Evolutionary conservation across 2,888 invertebrate species (phyloP), one percentile per base, ranked within the genome.

Genomic region (Anthophora plumipes): DNA sequence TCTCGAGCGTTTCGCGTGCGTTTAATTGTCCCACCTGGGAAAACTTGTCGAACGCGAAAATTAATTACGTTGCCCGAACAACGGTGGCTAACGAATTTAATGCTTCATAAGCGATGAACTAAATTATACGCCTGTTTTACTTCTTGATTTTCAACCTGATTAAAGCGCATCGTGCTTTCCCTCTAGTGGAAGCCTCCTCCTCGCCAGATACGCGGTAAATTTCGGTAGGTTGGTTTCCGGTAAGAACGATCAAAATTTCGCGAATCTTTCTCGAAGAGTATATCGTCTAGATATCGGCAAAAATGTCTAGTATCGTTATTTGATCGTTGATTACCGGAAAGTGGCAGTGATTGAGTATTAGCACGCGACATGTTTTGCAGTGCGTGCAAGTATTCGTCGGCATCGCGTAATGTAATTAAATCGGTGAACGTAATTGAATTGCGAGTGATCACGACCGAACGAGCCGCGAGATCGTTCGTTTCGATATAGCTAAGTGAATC

Each of bases 71-170:
- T 82, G 69, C 73, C 70, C 14, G 1, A 64, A 75, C 52, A 79
- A 84, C 82, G 52, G 9, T 8, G 54, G 31, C 59, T 54, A 64
- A 76, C 77, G 64, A 74, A 78, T 81, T 81, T 73, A 60, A 43
- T 64, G 68, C 61, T 72, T 50, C 68, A 61, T 82, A 71, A 74
- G 43, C 74, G 75, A 66, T 14, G 48, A 77, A 68, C 63, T 71
- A 63, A 80, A 85, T 82, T 83, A 82, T 75, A 69, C 57, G 77
- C 50, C 54, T 70, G 75, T 82, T 79, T 82, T 78, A 74, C 77
- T 84, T 82, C 41, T 60, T 72, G 66, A 84, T 77, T 80, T 85
- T 75, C 78, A 71, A 84, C 64, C 60, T 59, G 70, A 80, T 85
- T 83, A 85, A 83, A 75, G 37, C 61, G 12, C 14, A 12, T 25